Evolutionary conservation across 1,140 invertebrate genomes (phyloP), one percentile per base, ranked within the genome.

Genomic region (Bombus pyrosoma): DNA sequence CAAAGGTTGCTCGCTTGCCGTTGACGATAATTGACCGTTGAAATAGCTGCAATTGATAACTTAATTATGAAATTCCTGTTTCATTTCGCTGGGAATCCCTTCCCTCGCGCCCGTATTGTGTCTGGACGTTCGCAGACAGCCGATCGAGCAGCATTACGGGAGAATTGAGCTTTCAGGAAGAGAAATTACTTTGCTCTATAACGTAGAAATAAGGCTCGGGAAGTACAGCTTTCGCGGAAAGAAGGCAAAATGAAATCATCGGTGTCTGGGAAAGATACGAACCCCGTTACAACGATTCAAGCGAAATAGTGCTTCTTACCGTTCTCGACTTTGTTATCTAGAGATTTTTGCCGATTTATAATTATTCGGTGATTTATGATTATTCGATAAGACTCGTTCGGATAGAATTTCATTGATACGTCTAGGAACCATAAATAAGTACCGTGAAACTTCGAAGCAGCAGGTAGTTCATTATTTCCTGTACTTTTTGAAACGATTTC

Each of bases 11-110:
- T 28, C 66, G 66, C 72, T 41, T 69, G 84, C 81, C 87, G 81
- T 85, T 83, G 83, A 86, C 84, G 85, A 87, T 91, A 91, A 91
- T 91, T 91, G 90, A 81, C 86, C 82, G 84, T 89, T 74, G 76
- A 83, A 80, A 83, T 89, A 83, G 76, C 88, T 90, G 88, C 88
- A 80, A 72, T 76, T 90, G 88, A 90, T 90, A 88, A 90, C 89
- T 90, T 90, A 88, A 90, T 90, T 90, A 90, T 83, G 72, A 90
- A 88, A 90, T 90, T 88, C 81, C 83, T 82, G 87, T 86, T 89
- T 86, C 88, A 77, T 87, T 86, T 81, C 83, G 76, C 81, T 77
- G 66, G 68, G 81, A 83, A 79, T 87, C 69, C 76, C 71, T 81
- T 62, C 5, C 13, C 68, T 41, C 25, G 25, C 37, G 28, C 6